Evolutionary conservation across 2,797 vertebrate genomes (phyloP).

Genomic region (Petrocephalus schoutedeni): DNA sequence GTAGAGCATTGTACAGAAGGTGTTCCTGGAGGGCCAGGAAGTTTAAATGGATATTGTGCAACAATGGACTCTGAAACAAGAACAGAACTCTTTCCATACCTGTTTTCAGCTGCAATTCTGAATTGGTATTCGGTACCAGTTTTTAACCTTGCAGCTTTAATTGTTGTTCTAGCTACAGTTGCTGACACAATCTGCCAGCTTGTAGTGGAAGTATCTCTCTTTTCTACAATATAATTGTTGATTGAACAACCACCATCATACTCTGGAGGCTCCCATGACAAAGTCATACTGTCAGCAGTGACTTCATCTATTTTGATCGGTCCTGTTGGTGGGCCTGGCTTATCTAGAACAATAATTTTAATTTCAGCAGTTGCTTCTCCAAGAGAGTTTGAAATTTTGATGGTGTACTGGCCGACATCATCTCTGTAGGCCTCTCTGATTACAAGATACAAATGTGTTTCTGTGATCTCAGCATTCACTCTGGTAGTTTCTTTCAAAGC

Average conservation of each 20-base stretch:
- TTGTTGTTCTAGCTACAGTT: slow-evolving; percentile 93
- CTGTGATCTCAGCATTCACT: slow-evolving; percentile 82
- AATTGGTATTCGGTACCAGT: slow-evolving; percentile 95
- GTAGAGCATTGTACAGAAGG: slow-evolving; percentile 74
- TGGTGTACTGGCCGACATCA: slow-evolving; percentile 83
- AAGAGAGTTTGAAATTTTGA: slow-evolving; percentile 79
- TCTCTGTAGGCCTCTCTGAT: slow-evolving; percentile 92
- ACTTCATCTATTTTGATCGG: slow-evolving; percentile 93
- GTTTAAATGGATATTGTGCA: slow-evolving; percentile 91
- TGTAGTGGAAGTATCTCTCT: slow-evolving; percentile 93
- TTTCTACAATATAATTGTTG: slow-evolving; percentile 96
- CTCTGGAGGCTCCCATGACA: slow-evolving; percentile 87
- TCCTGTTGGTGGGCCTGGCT: slow-evolving; percentile 91
- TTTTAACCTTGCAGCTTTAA: slow-evolving; percentile 87
- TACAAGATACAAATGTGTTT: slow-evolving; percentile 72
- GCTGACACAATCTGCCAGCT: slow-evolving; percentile 96
- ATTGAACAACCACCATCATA: slow-evolving; percentile 91
- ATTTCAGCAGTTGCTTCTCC: slow-evolving; percentile 82
- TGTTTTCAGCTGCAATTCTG: slow-evolving; percentile 93
- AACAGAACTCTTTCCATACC: slow-evolving; percentile 90
- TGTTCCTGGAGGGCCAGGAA: slow-evolving; percentile 82
- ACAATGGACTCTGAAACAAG: slow-evolving; percentile 79
- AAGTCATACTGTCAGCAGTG: slow-evolving; percentile 81
- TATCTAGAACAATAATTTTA: slow-evolving; percentile 86
- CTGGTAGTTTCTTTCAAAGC: slow-evolving; percentile 89